Base-by-base conservation (phyloP, 1,140 invertebrate genomes). In the Penaeus vannamei region DNA sequence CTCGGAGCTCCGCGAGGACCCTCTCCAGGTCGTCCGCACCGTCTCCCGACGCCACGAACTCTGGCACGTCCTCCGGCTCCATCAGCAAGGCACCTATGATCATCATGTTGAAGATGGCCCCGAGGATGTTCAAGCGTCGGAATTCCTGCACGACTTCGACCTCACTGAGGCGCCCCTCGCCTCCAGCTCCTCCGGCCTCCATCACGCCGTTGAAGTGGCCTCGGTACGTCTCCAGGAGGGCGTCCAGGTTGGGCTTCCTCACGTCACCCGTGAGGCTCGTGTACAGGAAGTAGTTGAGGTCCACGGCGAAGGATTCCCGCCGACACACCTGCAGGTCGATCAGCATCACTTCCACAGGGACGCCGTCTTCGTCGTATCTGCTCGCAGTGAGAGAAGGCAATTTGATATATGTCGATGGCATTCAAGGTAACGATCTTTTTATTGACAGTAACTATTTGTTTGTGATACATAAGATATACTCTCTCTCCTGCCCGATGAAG, bases 241-340 rank as follows among this genome's bases (percentile, higher is more conserved):
- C 10, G 3, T 90, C 59, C 26, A 85, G 22, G 60, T 87, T 90
- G 29, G 72, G 26, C 36, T 59, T 79, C 64, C 85, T 61, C 29
- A 79, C 82, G 2, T 79, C 79, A 2, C 85, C 85, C 1, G 46
- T 79, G n/a, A 87, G 53, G 85, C 85, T 87, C 42, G 69, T 83
- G 66, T 53, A 87, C 7, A 87, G 17, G 19, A 90, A 19, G 80
- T 84, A 85, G 66, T 84, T 90, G 20, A 90, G 69, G 53, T 90
- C 90, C 23, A 36, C 29, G 1, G 85, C 85, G 4, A 82, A 69
- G 12, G 80, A 77, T 1, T 29, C 29, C 14, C 14, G 20, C 17
- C 81, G 82, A 14, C 1, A 20, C 1, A 90, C 1, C n/a, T 90
- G 90, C 2, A 87, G 81, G 36, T 90, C 90, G n/a, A 90, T 20